Evolutionary conservation across 2,797 vertebrate genomes (phyloP).

Genomic region (Lemur catta): DNA sequence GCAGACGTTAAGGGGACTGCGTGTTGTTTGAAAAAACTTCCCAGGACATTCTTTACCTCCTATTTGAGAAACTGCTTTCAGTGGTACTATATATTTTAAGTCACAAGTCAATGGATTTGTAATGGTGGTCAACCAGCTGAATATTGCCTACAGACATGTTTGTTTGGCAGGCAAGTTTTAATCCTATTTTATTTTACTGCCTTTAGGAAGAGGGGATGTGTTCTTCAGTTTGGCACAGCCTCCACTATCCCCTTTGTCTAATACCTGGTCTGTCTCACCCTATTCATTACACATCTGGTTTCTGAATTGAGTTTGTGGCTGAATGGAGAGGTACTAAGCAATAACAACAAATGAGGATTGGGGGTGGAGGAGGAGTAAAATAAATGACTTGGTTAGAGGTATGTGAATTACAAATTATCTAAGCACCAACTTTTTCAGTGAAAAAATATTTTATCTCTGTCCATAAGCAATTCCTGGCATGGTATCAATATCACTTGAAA

Average conservation of each 20-base stretch:
- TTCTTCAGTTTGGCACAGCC: not conserved
- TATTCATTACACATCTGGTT: not conserved
- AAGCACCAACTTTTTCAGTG: not conserved
- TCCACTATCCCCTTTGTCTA: not conserved
- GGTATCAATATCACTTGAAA: not conserved
- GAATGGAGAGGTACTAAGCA: not conserved
- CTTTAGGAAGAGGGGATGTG: not conserved
- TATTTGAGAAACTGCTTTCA: slow-evolving; percentile 21
- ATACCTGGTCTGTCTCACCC: not conserved
- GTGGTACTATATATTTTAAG: not conserved
- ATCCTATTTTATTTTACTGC: slow-evolving; percentile 7
- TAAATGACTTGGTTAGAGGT: not conserved
- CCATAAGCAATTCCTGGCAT: not conserved
- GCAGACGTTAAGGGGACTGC: not conserved
- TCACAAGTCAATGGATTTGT: slow-evolving; percentile 18
- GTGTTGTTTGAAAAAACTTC: not conserved
- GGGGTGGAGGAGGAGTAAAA: not conserved
- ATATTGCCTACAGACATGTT: not conserved
- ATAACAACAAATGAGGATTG: not conserved
- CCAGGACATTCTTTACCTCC: not conserved
- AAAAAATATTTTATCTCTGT: not conserved
- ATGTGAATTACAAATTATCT: not conserved
- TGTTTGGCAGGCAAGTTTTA: not conserved
- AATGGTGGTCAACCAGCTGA: not conserved
- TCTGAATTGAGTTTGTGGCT: not conserved